Evolutionary conservation across 2,888 invertebrate genomes (phyloP).

Genomic region (Brenthis ino): DNA sequence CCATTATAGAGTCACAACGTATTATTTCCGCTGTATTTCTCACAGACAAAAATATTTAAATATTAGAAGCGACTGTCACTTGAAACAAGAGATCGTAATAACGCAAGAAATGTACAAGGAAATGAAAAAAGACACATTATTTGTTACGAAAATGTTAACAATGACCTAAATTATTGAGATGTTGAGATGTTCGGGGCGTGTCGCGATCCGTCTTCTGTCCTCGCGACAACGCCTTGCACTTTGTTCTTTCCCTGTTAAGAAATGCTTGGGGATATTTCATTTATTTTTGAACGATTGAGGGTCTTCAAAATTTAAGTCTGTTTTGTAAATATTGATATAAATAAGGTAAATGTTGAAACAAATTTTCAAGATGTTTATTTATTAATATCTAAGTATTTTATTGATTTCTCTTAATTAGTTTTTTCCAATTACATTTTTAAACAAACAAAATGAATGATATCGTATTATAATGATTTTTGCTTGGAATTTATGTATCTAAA

Average conservation of each 20-base stretch:
- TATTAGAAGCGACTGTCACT: neutral
- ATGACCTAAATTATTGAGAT: constrained; percentile 9
- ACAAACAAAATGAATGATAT: too few species aligned
- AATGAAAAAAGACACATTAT: constrained; percentile 15
- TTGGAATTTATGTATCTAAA: too few species aligned
- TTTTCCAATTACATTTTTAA: too few species aligned
- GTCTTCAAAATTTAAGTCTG: neutral
- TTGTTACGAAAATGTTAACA: constrained; percentile 2
- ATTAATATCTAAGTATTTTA: too few species aligned
- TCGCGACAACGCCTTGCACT: constrained; percentile 33
- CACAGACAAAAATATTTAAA: neutral
- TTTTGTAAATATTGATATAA: too few species aligned
- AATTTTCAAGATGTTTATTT: too few species aligned
- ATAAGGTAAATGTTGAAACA: too few species aligned
- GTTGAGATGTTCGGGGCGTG: neutral
- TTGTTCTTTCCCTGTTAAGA: constrained; percentile 31
- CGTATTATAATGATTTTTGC: too few species aligned
- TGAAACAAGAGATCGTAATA: constrained; percentile 1
- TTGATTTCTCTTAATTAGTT: too few species aligned
- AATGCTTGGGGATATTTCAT: constrained; percentile 26
- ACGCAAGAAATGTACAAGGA: constrained; percentile 5
- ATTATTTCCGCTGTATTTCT: too few species aligned
- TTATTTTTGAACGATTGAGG: neutral
- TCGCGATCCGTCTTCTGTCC: constrained; percentile 12
- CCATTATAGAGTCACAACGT: too few species aligned